Evolutionary conservation across 2,888 invertebrate genomes (phyloP), one percentile per base, ranked within the genome.

Genomic region (Lasioglossum morio): DNA sequence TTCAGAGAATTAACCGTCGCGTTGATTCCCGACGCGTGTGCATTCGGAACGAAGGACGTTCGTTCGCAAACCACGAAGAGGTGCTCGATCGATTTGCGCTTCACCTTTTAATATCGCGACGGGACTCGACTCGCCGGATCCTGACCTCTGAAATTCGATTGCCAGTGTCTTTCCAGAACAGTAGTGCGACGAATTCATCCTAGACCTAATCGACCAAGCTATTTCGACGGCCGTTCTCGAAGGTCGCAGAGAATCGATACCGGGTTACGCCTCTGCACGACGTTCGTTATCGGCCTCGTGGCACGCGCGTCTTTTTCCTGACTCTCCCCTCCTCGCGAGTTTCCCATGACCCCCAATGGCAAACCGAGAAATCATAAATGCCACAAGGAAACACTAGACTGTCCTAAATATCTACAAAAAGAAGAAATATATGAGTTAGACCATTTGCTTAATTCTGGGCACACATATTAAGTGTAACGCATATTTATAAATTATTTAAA

Each of bases 191-290:
- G 63, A 46, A 66, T 76, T 66, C 43, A 30, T 63, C 30, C 27
- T 16, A n/a, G 60, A 60, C 60, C 60, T 60, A 40, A 75, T 57
- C 75, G 75, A 43, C 75, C 37, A 19, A 40, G 75, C 66, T 66
- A 46, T 46, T 46, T 63, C 46, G 66, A 66, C 76, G 43, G 43
- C 23, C 48, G 48, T 77, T n/a, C 37, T 1, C 37, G 69, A 77
- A 69, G 77, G 48, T 69, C 69, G 77, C n/a, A 37, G 34, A n/a
- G 69, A 77, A 77, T 77, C 66, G 77, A 77, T 77, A 69, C 30
- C 8, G 46, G 66, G 63, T 76, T 46, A 30, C 69, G 66, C 30
- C 77, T 77, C 34, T 34, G 66, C 46, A 46, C n/a, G 12, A 27
- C 60, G 60, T 60, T 60, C 60, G 60, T 40, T 30, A 70, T 37